Evolutionary conservation across 1,140 invertebrate genomes (phyloP), one percentile per base, ranked within the genome.

Genomic region (Pogonomyrmex barbatus): DNA sequence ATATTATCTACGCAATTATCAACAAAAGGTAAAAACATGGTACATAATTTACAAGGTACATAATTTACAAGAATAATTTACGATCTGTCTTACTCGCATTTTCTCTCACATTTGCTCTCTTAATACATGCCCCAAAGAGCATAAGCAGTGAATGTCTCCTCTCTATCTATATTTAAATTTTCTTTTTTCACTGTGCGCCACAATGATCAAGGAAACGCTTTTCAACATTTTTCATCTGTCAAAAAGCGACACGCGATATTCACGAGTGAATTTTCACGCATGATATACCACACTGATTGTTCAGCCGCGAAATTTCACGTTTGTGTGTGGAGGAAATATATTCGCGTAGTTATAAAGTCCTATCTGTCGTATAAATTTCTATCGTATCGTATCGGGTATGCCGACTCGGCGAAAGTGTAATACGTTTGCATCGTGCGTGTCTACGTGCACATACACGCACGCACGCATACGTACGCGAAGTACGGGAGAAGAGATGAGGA

Each of bases 321-420:
- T 36, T n/a, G 4, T 56, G 4, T 56, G 3, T 10, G 24, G 30
- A 14, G 12, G 2, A 68, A 68, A 42, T 56, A 14, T 52, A 81
- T 39, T 75, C 30, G 30, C 30, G 30, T 12, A 10, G 5, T 62
- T 63, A 76, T 24, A 77, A 76, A 42, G 45, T 76, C 12, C 14
- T 8, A 33, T 58, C 33, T 52, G 14, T 45, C 4, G 12, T 45
- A 58, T 60, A 39, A 17, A 58, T 39, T 75, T 42, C 4, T 30
- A 76, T 65, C 17, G 63, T 65, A 6, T 42, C 42, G 10, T 24
- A 24, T 50, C 76, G 76, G 45, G 45, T 78, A 78, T 78, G 76
- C 60, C 60, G 58, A 78, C 42, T 78, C 33, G 30, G 5, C 17
- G 54, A 4, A 58, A 30, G 5, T 77, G 9, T 8, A 63, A 65